A percentile compares a stretch with the other conserved stretches of the same genome.
These are phyloP conservation scores for Pentalonia nigronervosa DNA, from an alignment of 1,140 invertebrate species.

Conservation along the genomic window DNA sequence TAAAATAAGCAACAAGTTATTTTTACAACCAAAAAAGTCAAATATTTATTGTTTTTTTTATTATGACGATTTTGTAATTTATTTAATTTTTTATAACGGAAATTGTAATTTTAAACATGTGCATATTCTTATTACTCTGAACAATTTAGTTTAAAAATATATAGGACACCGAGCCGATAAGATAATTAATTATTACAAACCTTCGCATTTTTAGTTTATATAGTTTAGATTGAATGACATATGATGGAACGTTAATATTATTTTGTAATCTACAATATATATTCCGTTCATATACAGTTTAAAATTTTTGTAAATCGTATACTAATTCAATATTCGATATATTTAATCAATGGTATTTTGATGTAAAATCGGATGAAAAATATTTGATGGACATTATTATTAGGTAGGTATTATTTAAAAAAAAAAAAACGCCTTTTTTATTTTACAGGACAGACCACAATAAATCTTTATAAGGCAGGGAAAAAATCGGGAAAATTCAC, in stretches of 20 bases:
- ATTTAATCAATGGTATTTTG: no score
- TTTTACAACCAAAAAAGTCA: neutral
- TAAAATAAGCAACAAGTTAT: neutral
- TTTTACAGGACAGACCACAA: no score
- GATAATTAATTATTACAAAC: neutral
- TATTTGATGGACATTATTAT: no score
- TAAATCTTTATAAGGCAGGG: neutral
- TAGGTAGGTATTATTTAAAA: neutral
- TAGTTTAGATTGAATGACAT: neutral
- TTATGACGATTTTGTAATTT: neutral
- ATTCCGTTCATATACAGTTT: neutral
- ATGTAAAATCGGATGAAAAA: no score
- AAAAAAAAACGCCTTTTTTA: neutral
- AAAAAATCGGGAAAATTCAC: neutral
- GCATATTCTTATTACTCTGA: neutral
- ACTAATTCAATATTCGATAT: no score
- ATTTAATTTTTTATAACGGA: neutral
- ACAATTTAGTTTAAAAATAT: neutral
- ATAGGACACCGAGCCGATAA: neutral
- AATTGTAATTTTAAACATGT: neutral
- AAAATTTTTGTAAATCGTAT: neutral
- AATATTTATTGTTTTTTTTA: neutral
- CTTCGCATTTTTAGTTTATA: neutral
- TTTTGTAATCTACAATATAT: no score
- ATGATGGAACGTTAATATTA: no score